phyloP scores from a whole-genome alignment of 2,113 vertebrate species.

The Actinemys pallida region DNA sequence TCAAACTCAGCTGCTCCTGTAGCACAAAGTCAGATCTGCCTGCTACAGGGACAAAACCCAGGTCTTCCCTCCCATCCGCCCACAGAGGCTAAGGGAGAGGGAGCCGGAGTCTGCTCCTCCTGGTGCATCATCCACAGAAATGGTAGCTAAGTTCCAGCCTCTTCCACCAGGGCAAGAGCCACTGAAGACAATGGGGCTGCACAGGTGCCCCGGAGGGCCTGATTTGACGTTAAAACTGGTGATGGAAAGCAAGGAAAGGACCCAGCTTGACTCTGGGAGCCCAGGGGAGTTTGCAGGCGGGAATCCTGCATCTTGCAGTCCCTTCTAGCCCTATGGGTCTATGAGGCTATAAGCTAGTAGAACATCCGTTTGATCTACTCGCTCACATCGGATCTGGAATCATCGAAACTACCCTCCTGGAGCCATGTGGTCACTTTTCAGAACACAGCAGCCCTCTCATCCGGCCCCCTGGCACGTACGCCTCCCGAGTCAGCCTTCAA shows the following conservation, averaged over 20 bases:
- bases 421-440: not conserved
- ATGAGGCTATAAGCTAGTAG: not conserved
- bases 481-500: not conserved
- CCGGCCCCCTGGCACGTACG: rapidly evolving
- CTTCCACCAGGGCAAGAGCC: not conserved
- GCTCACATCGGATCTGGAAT: not conserved
- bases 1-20: not conserved
- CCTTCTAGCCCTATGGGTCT: not conserved
- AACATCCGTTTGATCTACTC: not conserved
- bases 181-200: not conserved
- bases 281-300: not conserved
- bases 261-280: not conserved
- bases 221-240: not conserved
- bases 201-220: not conserved
- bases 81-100: not conserved
- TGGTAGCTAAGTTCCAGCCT: not conserved
- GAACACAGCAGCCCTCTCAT: not conserved
- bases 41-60: not conserved
- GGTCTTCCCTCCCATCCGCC: not conserved
- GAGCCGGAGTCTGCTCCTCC: not conserved
- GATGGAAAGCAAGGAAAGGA: not conserved
- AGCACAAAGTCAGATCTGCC: not conserved
- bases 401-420: not conserved
- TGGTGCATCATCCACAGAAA: not conserved
- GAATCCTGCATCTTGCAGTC: too few species aligned